Evolutionary conservation across 2,113 vertebrate genomes (phyloP), one percentile per base, ranked within the genome.

Genomic region (Percopsis transmontana): DNA sequence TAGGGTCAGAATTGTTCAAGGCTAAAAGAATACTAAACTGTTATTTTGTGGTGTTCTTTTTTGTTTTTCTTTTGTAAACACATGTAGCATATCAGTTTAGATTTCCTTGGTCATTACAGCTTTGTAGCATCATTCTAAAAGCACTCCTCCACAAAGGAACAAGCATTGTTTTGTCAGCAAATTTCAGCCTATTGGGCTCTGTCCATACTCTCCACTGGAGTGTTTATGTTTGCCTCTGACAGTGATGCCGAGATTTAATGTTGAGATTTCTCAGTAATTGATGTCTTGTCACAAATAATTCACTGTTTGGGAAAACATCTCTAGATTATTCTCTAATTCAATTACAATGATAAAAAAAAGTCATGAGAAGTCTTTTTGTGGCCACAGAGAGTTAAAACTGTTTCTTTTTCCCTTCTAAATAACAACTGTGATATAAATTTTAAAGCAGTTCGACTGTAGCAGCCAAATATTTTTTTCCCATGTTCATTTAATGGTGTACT

Each of bases 401-500:
- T 14, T 61, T 38, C 50, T 52, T 58, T 39, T 12, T 58, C 44
- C 38, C 52, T 62, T 48, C 58, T 72, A 72, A 80, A 81, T 83
- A 87, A 76, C 74, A 89, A 88, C 84, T 88, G 82, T 41, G 60
- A 84, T 87, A 83, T 85, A 87, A 90, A 89, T 91, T 85, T 85
- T 79, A 70, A 88, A 81, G 81, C 76, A 81, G 85, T 89, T 86
- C 39, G 81, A 21, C 67, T 50, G 44, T 85, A 76, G 81, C 77
- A 89, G 88, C 90, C 91, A 91, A 74, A 85, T 85, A 73, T 87
- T 89, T 82, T 81, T 83, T 91, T 89, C 89, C 85, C 87, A 91
- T 90, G 88, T 92, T 91, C 83, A 83, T 91, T 88, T 90, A 92
- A 90, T 86, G 66, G 81, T 83, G 79, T 80, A 79, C 76, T 90